Conservation (phyloP, 2,113 vertebrate species). For the Tamias sibiricus region DNA sequence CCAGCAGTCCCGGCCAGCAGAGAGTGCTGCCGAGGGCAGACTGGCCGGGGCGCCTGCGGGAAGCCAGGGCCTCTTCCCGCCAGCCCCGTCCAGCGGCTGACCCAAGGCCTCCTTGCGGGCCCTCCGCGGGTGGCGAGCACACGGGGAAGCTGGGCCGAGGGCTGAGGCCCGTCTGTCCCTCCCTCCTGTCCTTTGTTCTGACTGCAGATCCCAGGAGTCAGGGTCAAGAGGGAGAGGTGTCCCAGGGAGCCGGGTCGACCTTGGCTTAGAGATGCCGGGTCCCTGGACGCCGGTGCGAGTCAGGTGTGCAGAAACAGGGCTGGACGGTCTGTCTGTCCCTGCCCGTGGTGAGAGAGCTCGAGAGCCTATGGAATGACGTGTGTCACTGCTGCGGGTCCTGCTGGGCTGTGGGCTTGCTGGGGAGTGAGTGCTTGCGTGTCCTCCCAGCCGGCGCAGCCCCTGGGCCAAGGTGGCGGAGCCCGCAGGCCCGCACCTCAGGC, state of each 20-base stretch:
- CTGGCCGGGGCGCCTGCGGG: background rate
- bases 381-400: too few species aligned
- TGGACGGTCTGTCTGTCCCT: too few species aligned
- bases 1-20: background rate
- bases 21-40: background rate
- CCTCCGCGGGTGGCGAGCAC: background rate
- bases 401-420: too few species aligned
- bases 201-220: slow-evolving; percentile 44
- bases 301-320: background rate
- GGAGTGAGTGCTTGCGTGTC: too few species aligned
- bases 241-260: slow-evolving; percentile 43
- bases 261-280: slow-evolving; percentile 56
- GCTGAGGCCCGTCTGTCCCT: background rate
- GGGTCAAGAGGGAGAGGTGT: slow-evolving; percentile 58
- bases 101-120: background rate
- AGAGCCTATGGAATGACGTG: too few species aligned
- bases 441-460: too few species aligned
- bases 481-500: too few species aligned
- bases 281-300: slow-evolving; percentile 55
- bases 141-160: background rate
- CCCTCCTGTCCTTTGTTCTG: slow-evolving; percentile 23
- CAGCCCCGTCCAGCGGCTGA: background rate
- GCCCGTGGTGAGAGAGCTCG: too few species aligned
- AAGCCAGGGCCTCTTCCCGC: background rate
- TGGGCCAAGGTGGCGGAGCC: too few species aligned